Evolutionary conservation across 2,888 invertebrate species (phyloP), one percentile per base, ranked within the genome.

Genomic region (Trilocha varians): DNA sequence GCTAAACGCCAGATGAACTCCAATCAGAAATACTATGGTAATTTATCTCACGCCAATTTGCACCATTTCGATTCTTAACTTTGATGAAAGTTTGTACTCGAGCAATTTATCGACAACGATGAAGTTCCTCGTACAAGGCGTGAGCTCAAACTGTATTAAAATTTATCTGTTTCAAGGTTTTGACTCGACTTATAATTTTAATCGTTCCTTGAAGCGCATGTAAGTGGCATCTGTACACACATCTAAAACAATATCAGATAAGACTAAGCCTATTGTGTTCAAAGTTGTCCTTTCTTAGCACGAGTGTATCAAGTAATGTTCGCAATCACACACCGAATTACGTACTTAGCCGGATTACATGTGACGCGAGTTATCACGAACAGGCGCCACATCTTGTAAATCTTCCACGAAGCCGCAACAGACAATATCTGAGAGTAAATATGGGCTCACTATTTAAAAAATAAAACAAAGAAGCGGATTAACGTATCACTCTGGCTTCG

Each of bases 361-460:
- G 67, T 80, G 82, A 80, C 78, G 70, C 59, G 67, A 77, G 71
- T 71, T 82, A 80, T 82, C 83, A 71, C 64, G 62, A 65, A 69
- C 63, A 72, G 78, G 76, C 82, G 82, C 82, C 80, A 72, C 65
- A 64, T 77, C 77, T 75, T 56, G 74, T 82, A 83, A 83, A 84
- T 83, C 84, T 82, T 80, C 69, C 69, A 66, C 61, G 70, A 63
- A 73, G 64, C 71, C 72, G 68, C 73, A 74, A 69, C 69, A 70
- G 70, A 77, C 77, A 67, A 82, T 83, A 84, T 83, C 85, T 82
- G 68, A 79, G 76, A 82, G 55, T 77, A 85, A 85, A 85, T 83
- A 84, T 80, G 79, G 76, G 74, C 74, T 73, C 74, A 82, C 83
- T 79, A 82, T 85, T 80, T 80, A 82, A 82, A 80, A 83, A 80